Conservation (phyloP, 2,888 invertebrate species). For the Axea sp. region DNA sequence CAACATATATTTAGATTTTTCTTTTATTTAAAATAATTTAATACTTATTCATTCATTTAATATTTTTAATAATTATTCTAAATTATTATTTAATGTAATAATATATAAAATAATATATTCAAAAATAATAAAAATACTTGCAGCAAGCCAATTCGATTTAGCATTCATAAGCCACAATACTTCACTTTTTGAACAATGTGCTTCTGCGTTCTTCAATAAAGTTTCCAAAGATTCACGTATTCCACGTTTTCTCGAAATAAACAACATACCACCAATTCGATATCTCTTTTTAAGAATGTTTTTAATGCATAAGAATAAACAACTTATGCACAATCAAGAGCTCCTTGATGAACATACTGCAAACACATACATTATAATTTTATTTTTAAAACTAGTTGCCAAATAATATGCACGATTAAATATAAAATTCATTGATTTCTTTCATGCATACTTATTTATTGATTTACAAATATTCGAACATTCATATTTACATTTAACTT, state of each 20-base stretch:
- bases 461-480: too few relatives aligned
- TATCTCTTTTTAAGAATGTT: conserved; percentile 96
- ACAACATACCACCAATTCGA: conserved; percentile 99
- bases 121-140: conserved; percentile 34
- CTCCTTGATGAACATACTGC: conserved; percentile 92
- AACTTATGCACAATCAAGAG: conserved; percentile 96
- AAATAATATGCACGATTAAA: too few relatives aligned
- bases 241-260: conserved; percentile 97
- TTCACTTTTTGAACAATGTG: conserved; percentile 98
- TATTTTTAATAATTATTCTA: too few relatives aligned
- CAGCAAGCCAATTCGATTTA: conserved; percentile 98
- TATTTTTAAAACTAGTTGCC: too few relatives aligned
- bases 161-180: conserved; percentile 99
- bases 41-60: too few relatives aligned
- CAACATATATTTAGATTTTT: too few relatives aligned
- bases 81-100: too few relatives aligned
- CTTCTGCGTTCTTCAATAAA: conserved; percentile 94
- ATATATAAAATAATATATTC: neutral
- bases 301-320: conserved; percentile 96
- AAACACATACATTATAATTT: too few relatives aligned
- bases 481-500: too few relatives aligned
- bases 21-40: too few relatives aligned
- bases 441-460: too few relatives aligned
- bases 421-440: too few relatives aligned
- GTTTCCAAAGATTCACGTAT: conserved; percentile 94